Percentiles rank a stretch among this genome's conserved stretches.
Conservation (phyloP, 2,888 invertebrate species). For the Calameuta pallipes region DNA sequence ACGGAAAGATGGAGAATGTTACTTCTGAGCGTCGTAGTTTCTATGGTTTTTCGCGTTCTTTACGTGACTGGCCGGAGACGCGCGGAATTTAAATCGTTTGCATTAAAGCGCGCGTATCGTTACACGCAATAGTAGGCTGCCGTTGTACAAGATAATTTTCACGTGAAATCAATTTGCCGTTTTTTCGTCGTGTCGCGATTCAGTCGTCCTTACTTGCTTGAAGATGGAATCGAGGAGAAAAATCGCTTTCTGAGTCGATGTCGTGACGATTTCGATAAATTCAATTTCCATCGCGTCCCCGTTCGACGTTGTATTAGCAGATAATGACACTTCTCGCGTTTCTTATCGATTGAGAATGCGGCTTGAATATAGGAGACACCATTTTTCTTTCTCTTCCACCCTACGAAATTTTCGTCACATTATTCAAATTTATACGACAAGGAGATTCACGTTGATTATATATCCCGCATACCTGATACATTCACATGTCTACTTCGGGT, state of each 20-base stretch:
- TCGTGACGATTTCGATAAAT: not conserved
- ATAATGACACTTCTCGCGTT: not conserved
- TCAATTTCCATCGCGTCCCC: not conserved
- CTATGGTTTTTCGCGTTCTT: not conserved
- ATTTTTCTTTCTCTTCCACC: not conserved
- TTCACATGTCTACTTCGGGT: not conserved
- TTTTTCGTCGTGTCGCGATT: not conserved
- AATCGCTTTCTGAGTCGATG: not conserved
- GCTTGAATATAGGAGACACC: not conserved
- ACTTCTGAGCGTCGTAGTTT: not conserved
- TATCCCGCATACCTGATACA: not conserved
- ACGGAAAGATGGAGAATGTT: not conserved
- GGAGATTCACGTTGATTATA: not conserved
- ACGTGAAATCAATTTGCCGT: not conserved
- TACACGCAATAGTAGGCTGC: not conserved
- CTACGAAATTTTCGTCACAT: not conserved
- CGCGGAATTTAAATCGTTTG: not conserved
- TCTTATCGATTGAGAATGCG: not conserved
- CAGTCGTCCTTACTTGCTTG: not conserved
- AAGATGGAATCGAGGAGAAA: not conserved
- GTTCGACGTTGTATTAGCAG: not conserved
- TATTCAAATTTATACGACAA: not conserved
- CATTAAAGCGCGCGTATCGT: not conserved
- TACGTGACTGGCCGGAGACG: not conserved
- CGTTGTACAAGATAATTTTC: not conserved